Evolutionary conservation across 2,888 invertebrate species (phyloP).

Genomic region (Chymomyza caudatula): DNA sequence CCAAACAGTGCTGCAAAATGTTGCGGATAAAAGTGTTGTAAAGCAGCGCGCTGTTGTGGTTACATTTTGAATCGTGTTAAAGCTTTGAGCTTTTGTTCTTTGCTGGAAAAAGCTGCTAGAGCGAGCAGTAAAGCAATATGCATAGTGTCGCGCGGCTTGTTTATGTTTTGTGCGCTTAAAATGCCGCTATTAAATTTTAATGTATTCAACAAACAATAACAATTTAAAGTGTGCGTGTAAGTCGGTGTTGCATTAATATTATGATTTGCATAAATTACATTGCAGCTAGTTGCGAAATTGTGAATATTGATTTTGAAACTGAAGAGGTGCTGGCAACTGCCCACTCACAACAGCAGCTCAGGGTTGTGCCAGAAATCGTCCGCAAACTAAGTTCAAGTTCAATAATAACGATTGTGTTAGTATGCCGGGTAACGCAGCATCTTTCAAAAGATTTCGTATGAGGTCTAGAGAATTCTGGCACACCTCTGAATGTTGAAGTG

Average conservation of each 20-base stretch:
- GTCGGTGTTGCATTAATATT: neutral
- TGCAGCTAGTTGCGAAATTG: neutral
- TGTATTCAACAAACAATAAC: neutral
- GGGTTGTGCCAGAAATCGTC: too few species aligned
- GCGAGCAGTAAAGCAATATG: neutral
- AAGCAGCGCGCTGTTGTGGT: neutral
- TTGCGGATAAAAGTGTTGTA: neutral
- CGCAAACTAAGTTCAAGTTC: too few species aligned
- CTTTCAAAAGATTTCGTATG: too few species aligned
- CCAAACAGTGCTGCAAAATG: neutral
- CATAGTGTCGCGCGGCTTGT: neutral
- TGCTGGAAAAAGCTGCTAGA: neutral
- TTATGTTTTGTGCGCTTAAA: neutral
- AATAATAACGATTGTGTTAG: too few species aligned
- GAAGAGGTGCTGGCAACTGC: neutral
- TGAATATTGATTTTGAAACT: neutral
- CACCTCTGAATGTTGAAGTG: neutral
- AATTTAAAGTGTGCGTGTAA: neutral
- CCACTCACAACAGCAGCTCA: too few species aligned
- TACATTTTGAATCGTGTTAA: neutral
- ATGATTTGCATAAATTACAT: neutral
- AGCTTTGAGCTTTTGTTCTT: neutral
- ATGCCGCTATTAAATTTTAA: neutral
- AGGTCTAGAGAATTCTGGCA: too few species aligned
- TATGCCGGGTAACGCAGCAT: too few species aligned